phyloP scores from a whole-genome alignment of 2,113 vertebrate genomes.

The human region GRCh38 chr18:21281001-21281500 shows the following conservation, averaged over 20 bases:
- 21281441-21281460: constrained; percentile 17
- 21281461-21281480: background rate
- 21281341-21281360: background rate
- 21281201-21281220: background rate
- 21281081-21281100: background rate
- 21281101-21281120: background rate
- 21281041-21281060: background rate
- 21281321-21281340: background rate
- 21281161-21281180: background rate
- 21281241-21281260: background rate
- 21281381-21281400: background rate
- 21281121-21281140: background rate
- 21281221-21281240: background rate
- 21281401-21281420: background rate
- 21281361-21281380: constrained; percentile 9
- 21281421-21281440: background rate
- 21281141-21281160: constrained; percentile 25
- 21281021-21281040: background rate
- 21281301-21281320: background rate
- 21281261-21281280: background rate
- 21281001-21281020: background rate
- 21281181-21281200: constrained; percentile 22
- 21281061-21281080: background rate
- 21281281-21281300: background rate
- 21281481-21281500: background rate